Percentiles rank a stretch among this genome's conserved stretches.
Evolutionary conservation across 2,113 vertebrate species (phyloP).

Genomic region (Ceuthmochares aereus): DNA sequence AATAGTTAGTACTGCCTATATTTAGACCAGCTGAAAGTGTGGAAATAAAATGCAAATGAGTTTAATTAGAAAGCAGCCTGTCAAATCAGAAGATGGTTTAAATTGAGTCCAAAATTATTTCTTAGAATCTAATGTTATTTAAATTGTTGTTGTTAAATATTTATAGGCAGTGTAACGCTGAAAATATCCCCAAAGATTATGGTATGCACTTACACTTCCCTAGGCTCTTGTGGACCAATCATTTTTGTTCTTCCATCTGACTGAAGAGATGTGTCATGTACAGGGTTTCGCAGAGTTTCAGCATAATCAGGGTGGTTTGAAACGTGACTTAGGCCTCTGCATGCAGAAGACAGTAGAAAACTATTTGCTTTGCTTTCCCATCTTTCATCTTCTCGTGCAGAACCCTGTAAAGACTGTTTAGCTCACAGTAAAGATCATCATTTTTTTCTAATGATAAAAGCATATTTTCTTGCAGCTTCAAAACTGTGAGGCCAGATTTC

Average conservation of each 20-base stretch:
- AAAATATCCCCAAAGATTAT: constrained; percentile 19
- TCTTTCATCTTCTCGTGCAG: background rate
- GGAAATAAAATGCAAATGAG: constrained; percentile 9
- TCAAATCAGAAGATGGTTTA: constrained; percentile 27
- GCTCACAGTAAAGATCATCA: background rate
- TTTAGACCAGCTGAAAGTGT: background rate
- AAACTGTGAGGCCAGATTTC: background rate
- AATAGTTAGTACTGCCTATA: background rate
- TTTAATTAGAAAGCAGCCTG: constrained; percentile 29
- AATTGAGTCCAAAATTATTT: constrained; percentile 1
- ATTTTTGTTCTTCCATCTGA: background rate
- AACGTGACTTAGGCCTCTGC: background rate
- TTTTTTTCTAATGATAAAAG: background rate
- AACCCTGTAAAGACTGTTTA: background rate
- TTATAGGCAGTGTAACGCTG: background rate
- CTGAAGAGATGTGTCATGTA: background rate
- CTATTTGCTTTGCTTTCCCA: background rate
- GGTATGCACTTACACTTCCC: background rate
- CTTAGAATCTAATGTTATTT: constrained; percentile 17
- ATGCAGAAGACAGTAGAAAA: background rate
- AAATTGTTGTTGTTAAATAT: constrained; percentile 45
- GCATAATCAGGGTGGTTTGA: background rate
- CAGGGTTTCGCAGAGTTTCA: background rate
- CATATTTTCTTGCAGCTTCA: background rate
- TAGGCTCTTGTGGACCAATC: background rate